Evolutionary conservation across 2,797 vertebrate species (phyloP).

Genomic region (Serranus cabrilla): DNA sequence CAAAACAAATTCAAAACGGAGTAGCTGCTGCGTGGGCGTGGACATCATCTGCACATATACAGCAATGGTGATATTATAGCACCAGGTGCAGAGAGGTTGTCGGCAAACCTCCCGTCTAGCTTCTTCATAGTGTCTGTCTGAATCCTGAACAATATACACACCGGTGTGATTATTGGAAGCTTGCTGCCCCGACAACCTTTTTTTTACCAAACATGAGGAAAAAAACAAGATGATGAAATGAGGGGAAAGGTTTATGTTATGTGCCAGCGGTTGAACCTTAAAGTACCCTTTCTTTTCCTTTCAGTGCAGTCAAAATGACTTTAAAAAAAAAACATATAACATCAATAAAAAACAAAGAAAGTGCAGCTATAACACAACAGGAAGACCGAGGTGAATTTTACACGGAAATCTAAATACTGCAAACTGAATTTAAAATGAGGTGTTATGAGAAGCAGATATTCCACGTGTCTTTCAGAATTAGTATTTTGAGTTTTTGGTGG

Average conservation of each 20-base stretch:
- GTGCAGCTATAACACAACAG: constrained; percentile 71
- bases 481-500: neutral
- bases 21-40: constrained; percentile 42
- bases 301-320: constrained; percentile 65
- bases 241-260: constrained; percentile 30
- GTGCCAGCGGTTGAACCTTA: constrained; percentile 28
- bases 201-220: constrained; percentile 40
- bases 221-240: constrained; percentile 42
- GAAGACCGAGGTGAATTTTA: constrained; percentile 70
- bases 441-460: constrained; percentile 17
- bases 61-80: constrained; percentile 78
- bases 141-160: constrained; percentile 64
- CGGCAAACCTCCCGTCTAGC: constrained; percentile 54
- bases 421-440: constrained; percentile 19
- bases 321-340: constrained; percentile 41
- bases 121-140: constrained; percentile 50
- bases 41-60: constrained; percentile 67
- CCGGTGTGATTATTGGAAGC: constrained; percentile 53
- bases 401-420: constrained; percentile 13
- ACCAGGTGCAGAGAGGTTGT: constrained; percentile 78
- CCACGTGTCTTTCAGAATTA: constrained; percentile 14
- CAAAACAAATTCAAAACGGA: constrained; percentile 57
- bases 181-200: constrained; percentile 68
- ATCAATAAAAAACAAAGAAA: constrained; percentile 43
- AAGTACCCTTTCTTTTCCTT: constrained; percentile 61